Conservation (phyloP, 2,113 vertebrate genomes). For the Haemorhous mexicanus region DNA sequence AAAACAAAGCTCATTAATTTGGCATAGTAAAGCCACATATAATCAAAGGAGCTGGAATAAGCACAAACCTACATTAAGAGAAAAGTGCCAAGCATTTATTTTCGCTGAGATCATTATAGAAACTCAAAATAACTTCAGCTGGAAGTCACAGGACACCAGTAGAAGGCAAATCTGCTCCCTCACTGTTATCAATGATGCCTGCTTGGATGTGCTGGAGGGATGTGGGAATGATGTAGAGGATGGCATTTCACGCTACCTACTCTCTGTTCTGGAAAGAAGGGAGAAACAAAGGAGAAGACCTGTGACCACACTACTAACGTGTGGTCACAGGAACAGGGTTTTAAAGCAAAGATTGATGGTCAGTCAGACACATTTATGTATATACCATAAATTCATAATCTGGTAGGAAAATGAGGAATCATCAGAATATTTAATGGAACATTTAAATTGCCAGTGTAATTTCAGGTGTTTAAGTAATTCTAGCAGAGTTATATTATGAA, state of each 20-base stretch:
- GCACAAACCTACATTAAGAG: not conserved
- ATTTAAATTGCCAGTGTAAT: slow-evolving; percentile 5
- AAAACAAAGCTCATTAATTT: slow-evolving; percentile 6
- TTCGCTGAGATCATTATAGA: not conserved
- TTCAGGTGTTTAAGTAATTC: not conserved
- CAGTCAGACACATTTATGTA: not conserved
- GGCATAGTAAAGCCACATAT: not conserved
- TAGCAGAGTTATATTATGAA: not conserved
- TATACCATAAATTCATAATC: not conserved
- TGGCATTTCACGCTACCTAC: not conserved
- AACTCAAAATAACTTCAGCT: not conserved
- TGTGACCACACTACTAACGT: not conserved
- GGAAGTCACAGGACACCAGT: not conserved
- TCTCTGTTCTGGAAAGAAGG: not conserved
- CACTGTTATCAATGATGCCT: not conserved
- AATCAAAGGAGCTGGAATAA: not conserved
- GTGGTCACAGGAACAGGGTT: not conserved
- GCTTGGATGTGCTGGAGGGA: not conserved
- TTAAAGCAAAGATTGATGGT: not conserved
- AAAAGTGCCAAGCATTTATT: not conserved
- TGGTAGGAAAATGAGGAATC: not conserved
- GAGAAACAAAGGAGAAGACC: not conserved
- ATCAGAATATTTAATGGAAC: not conserved
- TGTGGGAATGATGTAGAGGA: not conserved
- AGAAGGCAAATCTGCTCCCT: not conserved